These are phyloP conservation scores for Eugnorisma glareosa DNA, from an alignment of 2,888 invertebrate species.

Conservation along the genomic window DNA sequence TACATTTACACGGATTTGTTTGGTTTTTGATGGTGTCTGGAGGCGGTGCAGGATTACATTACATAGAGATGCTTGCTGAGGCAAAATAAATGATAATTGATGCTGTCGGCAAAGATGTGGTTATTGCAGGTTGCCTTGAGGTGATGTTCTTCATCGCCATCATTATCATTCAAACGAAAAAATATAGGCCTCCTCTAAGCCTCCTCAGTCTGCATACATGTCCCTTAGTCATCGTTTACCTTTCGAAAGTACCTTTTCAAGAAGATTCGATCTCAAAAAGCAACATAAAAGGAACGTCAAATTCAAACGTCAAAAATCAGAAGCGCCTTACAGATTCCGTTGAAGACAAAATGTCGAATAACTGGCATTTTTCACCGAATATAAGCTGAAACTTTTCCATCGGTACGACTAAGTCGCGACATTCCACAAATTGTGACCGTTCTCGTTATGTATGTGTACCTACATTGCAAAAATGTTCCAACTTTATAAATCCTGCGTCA, in stretches of 20 bases:
- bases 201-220: neutral
- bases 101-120: neutral
- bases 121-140: neutral
- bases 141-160: neutral
- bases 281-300: constrained; percentile 39
- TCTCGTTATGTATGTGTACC: constrained; percentile 51
- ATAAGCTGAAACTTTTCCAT: constrained; percentile 59
- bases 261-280: constrained; percentile 23
- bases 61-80: neutral
- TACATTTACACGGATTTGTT: neutral
- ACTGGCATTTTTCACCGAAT: constrained; percentile 61
- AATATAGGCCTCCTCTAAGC: neutral
- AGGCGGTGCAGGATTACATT: too few relatives aligned
- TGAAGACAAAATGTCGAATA: constrained; percentile 49
- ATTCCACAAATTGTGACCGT: constrained; percentile 61
- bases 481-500: constrained; percentile 53
- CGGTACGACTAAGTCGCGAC: constrained; percentile 57
- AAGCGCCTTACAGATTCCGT: constrained; percentile 48
- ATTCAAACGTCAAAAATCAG: too few relatives aligned
- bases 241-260: constrained; percentile 14
- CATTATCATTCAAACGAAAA: neutral
- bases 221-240: neutral
- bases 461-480: constrained; percentile 55
- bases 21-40: neutral
- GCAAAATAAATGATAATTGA: neutral